These are phyloP conservation scores for Zosterops pallidus DNA, from an alignment of 2,113 vertebrate genomes.

Conservation along the genomic window DNA sequence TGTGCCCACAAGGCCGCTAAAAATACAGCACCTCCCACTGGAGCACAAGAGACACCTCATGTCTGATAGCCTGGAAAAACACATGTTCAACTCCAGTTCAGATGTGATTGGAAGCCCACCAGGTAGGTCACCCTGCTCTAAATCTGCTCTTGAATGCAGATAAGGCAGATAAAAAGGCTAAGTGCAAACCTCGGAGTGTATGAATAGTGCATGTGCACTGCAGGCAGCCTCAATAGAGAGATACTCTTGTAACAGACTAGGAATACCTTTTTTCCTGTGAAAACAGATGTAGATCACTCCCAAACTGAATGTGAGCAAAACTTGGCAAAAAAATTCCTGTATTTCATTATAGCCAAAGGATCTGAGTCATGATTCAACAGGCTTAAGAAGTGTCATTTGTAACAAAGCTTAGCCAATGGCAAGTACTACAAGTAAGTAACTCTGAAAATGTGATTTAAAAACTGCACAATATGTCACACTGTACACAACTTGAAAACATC, in stretches of 20 bases:
- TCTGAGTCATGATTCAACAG: not conserved
- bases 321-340: not conserved
- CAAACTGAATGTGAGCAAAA: not conserved
- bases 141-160: not conserved
- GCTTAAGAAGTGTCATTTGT: not conserved
- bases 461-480: not conserved
- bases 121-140: not conserved
- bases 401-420: not conserved
- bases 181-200: not conserved
- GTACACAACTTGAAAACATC: not conserved
- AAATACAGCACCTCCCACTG: not conserved
- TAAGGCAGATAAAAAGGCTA: not conserved
- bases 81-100: not conserved
- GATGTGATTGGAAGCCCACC: not conserved
- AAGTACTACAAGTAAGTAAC: not conserved
- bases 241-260: not conserved
- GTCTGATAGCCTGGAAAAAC: not conserved
- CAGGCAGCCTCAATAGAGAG: not conserved
- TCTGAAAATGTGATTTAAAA: not conserved
- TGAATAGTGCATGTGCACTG: not conserved
- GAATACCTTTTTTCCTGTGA: not conserved
- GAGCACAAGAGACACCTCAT: not conserved
- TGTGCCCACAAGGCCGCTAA: not conserved
- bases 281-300: not conserved
- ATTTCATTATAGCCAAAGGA: not conserved